Base-by-base conservation (phyloP, 1,140 invertebrate species). In the Fopius arisanus region DNA sequence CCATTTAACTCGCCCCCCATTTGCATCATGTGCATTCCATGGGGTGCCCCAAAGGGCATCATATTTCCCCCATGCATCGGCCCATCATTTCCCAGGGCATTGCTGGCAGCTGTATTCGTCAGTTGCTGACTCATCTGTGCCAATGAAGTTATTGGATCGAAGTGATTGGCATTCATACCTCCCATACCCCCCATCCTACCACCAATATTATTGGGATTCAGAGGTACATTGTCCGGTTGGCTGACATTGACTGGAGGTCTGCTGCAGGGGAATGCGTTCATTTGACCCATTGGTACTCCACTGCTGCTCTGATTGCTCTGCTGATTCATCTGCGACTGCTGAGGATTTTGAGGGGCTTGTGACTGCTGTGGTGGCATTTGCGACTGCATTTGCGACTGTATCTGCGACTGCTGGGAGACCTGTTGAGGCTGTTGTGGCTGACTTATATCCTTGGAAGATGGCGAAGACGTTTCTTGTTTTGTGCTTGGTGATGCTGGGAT, bases 41-140 rank as follows among this genome's bases (percentile, higher is more conserved):
- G 86, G 0, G 87, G 84, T 82, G 87, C 87, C 0, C 80, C 81
- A 65, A 90, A 90, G 0, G 87, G 83, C 80, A 90, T 87, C 88
- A 91, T 90, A 33, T 81, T 80, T 10, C 84, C 86, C n/a, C 85
- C 88, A 69, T 88, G 88, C 80, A 89, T 88, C 2, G 87, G 81
- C 16, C 88, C 81, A 41, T 84, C 85, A 63, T 88, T 89, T 3
- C 86, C 87, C 1, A 89, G 80, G 2, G 89, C 88, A 67, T 90
- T 89, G 77, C 90, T 91, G 9, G 92, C 89, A 37, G 92, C 92
- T 41, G 91, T 93, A 79, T 93, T 96, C 2, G 95, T 96, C 23
- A 97, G 84, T 81, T 96, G 95, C 80, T 97, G 96, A 66, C 94
- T 96, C 96, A 97, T 97, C 84, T 97, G 96, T 23, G 96, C 95